phyloP scores from a whole-genome alignment of 2,113 vertebrate genomes.

The Antechinus flavipes region DNA sequence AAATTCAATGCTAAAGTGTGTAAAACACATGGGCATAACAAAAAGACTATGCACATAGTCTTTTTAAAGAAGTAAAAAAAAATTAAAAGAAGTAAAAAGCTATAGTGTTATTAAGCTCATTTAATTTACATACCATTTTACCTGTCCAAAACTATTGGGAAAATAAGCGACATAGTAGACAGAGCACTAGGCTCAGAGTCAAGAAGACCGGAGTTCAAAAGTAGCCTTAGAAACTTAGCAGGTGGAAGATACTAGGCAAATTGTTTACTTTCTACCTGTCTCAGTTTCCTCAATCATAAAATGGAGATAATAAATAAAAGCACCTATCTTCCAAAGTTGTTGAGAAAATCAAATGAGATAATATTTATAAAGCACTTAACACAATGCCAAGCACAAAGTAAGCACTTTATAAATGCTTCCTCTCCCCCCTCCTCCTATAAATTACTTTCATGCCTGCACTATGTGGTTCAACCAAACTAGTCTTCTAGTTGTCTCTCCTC shows the following conservation, averaged over 20 bases:
- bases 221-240: background rate
- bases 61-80: background rate
- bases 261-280: background rate
- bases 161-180: background rate
- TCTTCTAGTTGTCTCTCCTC: background rate
- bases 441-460: background rate
- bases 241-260: background rate
- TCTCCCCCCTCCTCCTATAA: background rate
- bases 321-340: background rate
- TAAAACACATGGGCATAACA: background rate
- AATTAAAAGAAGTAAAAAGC: background rate
- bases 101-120: background rate
- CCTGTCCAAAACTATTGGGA: background rate
- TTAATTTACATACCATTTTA: background rate
- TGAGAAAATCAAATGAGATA: background rate
- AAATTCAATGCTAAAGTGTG: background rate
- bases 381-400: background rate
- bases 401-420: background rate
- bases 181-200: background rate
- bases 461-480: background rate
- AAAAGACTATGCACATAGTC: background rate
- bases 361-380: background rate
- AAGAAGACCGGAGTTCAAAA: background rate
- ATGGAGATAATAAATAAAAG: background rate
- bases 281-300: background rate